A percentile compares a stretch with the other conserved stretches of the same genome.
These are phyloP conservation scores for Steinernema feltiae DNA, from an alignment of 1,140 invertebrate genomes.

Conservation along the genomic window DNA sequence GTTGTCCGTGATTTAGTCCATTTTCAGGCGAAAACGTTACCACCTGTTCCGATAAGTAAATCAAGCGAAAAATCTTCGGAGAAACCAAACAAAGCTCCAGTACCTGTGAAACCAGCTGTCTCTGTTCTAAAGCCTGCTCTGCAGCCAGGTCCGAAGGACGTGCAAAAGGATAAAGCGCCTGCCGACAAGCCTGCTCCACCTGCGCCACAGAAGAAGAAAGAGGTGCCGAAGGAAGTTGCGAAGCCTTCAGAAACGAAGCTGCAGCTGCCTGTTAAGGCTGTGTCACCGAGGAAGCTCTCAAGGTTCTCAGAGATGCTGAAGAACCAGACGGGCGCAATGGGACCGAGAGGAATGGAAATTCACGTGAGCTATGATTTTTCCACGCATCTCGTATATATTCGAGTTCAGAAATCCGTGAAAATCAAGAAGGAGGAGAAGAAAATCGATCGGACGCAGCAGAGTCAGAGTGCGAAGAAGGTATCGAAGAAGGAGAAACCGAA, in stretches of 20 bases:
- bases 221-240: background rate
- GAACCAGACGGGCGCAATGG: background rate
- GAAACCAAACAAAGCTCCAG: too few species aligned
- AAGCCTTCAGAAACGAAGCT: background rate
- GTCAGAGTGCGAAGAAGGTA: background rate
- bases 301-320: background rate
- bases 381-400: background rate
- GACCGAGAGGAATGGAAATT: background rate
- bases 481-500: conserved; percentile 1
- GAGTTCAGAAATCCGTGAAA: background rate
- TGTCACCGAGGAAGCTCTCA: background rate
- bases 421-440: background rate
- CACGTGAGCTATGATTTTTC: background rate
- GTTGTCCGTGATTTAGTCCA: too few species aligned
- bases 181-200: too few species aligned
- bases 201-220: too few species aligned
- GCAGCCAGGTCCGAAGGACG: too few species aligned
- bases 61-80: too few species aligned
- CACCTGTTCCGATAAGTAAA: too few species aligned
- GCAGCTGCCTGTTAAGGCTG: background rate
- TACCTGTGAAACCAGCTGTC: too few species aligned
- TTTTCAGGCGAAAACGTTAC: background rate
- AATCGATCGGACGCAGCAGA: background rate
- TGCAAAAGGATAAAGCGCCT: too few species aligned
- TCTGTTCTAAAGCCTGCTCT: too few species aligned